A percentile compares a stretch with the other conserved stretches of the same genome.
Evolutionary conservation across 2,888 invertebrate species (phyloP).

Genomic region (Hemistola chrysoprasaria): DNA sequence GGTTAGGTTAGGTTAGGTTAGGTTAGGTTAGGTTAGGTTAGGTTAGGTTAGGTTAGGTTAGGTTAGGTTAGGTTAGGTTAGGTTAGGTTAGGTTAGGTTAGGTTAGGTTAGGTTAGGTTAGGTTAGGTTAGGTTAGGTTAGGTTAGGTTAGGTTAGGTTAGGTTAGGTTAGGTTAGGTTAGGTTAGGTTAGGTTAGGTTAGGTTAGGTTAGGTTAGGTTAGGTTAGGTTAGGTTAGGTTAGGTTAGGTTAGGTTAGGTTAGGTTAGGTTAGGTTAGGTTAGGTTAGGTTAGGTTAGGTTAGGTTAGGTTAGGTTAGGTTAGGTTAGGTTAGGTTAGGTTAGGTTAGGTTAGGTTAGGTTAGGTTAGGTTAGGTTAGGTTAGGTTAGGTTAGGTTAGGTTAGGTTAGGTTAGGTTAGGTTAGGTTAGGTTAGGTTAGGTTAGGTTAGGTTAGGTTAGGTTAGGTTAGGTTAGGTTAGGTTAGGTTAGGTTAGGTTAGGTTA

Average conservation of each 20-base stretch:
- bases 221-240: conserved; percentile 31
- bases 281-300: conserved; percentile 32
- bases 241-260: conserved; percentile 33
- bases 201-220: conserved; percentile 31
- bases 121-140: conserved; percentile 32
- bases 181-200: conserved; percentile 29
- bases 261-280: conserved; percentile 33
- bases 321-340: conserved; percentile 31
- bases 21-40: conserved; percentile 27
- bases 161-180: conserved; percentile 28
- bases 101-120: conserved; percentile 29
- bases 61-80: conserved; percentile 27
- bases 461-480: conserved; percentile 23
- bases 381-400: conserved; percentile 30
- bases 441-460: conserved; percentile 27
- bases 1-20: conserved; percentile 24
- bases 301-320: conserved; percentile 31
- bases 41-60: conserved; percentile 25
- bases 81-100: conserved; percentile 30
- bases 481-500: conserved; percentile 29
- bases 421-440: conserved; percentile 28
- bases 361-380: conserved; percentile 28
- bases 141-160: conserved; percentile 30
- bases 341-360: conserved; percentile 31
- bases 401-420: conserved; percentile 28